These are phyloP conservation scores for Pseudomyrmex sp. DNA, from an alignment of 1,140 invertebrate species.

Conservation along the genomic window DNA sequence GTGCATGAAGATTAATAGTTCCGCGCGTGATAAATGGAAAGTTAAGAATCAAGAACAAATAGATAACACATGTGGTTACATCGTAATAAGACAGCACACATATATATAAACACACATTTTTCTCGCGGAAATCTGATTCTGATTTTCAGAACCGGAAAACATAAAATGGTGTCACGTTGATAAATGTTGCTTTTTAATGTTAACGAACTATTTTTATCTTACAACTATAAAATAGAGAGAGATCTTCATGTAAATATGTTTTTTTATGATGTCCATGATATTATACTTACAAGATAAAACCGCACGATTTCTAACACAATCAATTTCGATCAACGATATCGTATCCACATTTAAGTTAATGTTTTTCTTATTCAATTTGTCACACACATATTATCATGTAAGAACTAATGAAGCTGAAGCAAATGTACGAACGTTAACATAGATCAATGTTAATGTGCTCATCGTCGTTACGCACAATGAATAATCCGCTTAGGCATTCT, in stretches of 20 bases:
- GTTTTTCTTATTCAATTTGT: conserved; percentile 25
- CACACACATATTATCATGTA: conserved; percentile 34
- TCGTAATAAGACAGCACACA: background rate
- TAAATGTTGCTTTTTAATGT: too few relatives aligned
- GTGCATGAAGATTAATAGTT: conserved; percentile 47
- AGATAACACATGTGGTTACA: conserved; percentile 13
- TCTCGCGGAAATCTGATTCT: background rate
- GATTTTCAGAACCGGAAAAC: background rate
- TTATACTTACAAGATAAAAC: background rate
- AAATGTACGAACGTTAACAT: conserved; percentile 25
- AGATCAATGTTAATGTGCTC: conserved; percentile 51
- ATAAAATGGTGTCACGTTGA: background rate
- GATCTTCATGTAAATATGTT: background rate
- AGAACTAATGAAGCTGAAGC: conserved; percentile 38
- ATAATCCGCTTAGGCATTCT: conserved; percentile 42
- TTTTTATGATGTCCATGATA: background rate
- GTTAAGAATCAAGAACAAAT: conserved; percentile 52
- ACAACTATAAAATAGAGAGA: background rate
- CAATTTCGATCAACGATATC: too few relatives aligned
- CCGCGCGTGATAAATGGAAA: conserved; percentile 18
- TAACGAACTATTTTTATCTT: background rate
- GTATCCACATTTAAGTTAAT: background rate
- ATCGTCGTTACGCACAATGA: conserved; percentile 56
- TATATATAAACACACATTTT: background rate
- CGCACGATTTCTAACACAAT: too few relatives aligned